Base-by-base conservation (phyloP, 2,113 vertebrate species). In the Alosa alosa region DNA sequence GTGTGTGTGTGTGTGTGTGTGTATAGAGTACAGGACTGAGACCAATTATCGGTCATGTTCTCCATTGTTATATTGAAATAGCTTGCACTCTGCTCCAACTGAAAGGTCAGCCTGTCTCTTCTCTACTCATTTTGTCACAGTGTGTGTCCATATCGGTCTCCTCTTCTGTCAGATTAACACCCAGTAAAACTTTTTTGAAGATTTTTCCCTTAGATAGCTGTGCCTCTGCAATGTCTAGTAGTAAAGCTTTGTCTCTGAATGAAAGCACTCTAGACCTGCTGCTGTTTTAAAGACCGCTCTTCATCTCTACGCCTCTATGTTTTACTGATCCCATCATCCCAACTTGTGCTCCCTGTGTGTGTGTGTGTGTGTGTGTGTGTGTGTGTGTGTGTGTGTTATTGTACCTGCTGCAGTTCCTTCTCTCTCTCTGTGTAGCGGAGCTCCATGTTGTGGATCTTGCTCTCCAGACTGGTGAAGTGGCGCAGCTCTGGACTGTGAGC, bases 361-460 rank as follows among this genome's bases (percentile, higher is more conserved):
- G 64, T 4, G 25, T 13, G 68, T 25, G 47, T 39, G 81, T 49
- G 46, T 44, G 55, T 75, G 46, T 55, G 46, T 57, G 39, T 68
- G 82, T 31, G 17, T 39, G 36, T 44, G 64, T 81, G 64, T n/a
- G n/a, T n/a, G n/a, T n/a, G n/a, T n/a, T n/a, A n/a, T n/a, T n/a
- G n/a, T 92, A 97, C 96, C 96, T 98, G 96, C 81, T 95, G 96
- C 81, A 99, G 96, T 88, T 97, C 95, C 50, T 94, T 91, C 85
- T 99, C 96, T 91, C 97, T 95, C 88, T 96, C 96, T 81, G 94
- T 93, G 52, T 96, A 95, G 86, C 96, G 94, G 60, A 93, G 90
- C 92, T 99, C 98, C 94, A 99, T 95, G 57, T 93, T 93, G 88
- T 93, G 88, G 87, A 99, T 96, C 93, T 99, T 98, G 87, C 89